Evolutionary conservation across 2,797 vertebrate species (phyloP).

Genomic region (Ficedula albicollis): DNA sequence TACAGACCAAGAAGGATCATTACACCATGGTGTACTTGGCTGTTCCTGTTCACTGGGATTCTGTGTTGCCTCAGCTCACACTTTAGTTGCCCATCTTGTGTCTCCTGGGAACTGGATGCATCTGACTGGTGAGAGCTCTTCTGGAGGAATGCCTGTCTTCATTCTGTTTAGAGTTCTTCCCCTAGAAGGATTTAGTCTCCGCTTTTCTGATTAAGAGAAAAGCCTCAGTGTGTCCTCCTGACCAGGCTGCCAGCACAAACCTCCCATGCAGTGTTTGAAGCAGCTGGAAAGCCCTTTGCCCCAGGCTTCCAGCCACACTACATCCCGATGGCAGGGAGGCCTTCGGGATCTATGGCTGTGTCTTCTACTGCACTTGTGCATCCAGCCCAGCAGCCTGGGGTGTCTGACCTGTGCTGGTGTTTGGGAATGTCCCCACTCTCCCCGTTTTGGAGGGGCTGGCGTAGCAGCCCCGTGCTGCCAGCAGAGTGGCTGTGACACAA

Average conservation of each 20-base stretch:
- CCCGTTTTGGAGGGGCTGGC: rapidly evolving
- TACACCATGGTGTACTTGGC: rapidly evolving
- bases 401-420: rapidly evolving
- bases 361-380: rapidly evolving
- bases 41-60: neutral
- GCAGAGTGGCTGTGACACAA: neutral
- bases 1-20: rapidly evolving
- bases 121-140: neutral
- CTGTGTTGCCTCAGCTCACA: neutral
- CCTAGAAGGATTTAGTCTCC: neutral
- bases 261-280: rapidly evolving
- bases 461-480: neutral
- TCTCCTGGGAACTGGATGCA: neutral
- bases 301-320: neutral
- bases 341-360: rapidly evolving
- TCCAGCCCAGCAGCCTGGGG: neutral
- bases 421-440: rapidly evolving
- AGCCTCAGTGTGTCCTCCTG: neutral
- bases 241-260: neutral
- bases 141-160: neutral
- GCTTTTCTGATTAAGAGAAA: neutral
- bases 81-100: neutral
- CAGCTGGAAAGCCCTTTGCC: neutral
- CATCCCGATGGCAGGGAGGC: rapidly evolving
- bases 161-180: neutral